These are phyloP conservation scores for Clarias platycephalus DNA, from an alignment of 2,797 vertebrate species.

Conservation along the genomic window DNA sequence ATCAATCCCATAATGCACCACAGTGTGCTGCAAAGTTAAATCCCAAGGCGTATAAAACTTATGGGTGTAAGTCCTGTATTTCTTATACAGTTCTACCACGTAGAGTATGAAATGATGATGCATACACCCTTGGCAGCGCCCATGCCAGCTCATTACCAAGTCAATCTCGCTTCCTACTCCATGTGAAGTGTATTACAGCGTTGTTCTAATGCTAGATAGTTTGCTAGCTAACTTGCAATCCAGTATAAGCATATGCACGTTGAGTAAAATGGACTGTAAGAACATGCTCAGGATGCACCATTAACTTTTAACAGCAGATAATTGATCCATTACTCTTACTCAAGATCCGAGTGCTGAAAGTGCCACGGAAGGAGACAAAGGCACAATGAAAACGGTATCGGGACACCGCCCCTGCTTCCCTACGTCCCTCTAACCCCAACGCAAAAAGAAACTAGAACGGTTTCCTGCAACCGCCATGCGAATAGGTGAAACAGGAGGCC, in stretches of 20 bases:
- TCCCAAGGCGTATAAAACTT: neutral
- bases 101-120: neutral
- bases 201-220: neutral
- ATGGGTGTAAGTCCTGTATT: neutral
- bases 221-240: neutral
- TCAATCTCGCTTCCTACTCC: neutral
- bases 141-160: neutral
- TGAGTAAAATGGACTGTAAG: neutral
- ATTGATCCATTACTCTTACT: neutral
- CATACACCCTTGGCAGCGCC: neutral
- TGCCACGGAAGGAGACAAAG: neutral
- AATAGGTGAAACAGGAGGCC: conserved; percentile 22
- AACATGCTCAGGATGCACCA: neutral
- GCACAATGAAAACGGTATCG: neutral
- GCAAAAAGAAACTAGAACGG: neutral
- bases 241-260: neutral
- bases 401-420: neutral
- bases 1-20: neutral
- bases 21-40: no score
- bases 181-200: neutral
- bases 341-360: neutral
- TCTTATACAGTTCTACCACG: neutral
- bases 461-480: neutral
- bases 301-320: neutral
- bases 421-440: neutral